Conservation (phyloP, 2,113 vertebrate genomes). For the human region DNA sequence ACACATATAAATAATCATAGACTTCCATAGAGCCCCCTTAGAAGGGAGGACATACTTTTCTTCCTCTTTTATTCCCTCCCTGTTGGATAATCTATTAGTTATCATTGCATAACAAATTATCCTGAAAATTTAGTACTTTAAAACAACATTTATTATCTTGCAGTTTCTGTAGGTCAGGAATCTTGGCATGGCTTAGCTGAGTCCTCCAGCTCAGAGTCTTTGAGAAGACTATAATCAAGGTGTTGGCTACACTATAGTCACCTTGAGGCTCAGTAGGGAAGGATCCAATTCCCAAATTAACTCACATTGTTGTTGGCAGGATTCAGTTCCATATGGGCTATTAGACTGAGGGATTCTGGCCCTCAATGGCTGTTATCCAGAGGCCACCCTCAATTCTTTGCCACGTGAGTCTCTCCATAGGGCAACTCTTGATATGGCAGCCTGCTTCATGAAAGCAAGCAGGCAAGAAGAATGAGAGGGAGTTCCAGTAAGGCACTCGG, state of each 20-base stretch:
- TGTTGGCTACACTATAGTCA: neutral
- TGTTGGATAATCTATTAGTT: neutral
- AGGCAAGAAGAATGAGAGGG: neutral
- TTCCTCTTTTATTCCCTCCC: neutral
- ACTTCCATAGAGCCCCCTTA: neutral
- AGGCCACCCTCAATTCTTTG: neutral
- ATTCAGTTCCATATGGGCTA: neutral
- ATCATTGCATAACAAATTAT: neutral
- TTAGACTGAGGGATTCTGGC: neutral
- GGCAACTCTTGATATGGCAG: neutral
- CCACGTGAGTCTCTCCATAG: neutral
- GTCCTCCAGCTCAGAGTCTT: neutral
- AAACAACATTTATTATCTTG: neutral
- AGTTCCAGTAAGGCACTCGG: neutral
- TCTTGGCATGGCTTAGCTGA: neutral
- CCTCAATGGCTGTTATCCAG: neutral
- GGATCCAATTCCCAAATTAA: neutral
- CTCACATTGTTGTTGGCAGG: neutral
- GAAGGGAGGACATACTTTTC: neutral
- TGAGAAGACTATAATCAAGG: neutral
- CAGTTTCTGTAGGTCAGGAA: neutral
- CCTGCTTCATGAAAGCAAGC: neutral
- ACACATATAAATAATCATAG: neutral
- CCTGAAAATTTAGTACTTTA: neutral
- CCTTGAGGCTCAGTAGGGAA: neutral